Percentiles rank a stretch among this genome's conserved stretches.
Conservation (phyloP, 2,888 invertebrate species). For the Nephrocerus scutellatus region DNA sequence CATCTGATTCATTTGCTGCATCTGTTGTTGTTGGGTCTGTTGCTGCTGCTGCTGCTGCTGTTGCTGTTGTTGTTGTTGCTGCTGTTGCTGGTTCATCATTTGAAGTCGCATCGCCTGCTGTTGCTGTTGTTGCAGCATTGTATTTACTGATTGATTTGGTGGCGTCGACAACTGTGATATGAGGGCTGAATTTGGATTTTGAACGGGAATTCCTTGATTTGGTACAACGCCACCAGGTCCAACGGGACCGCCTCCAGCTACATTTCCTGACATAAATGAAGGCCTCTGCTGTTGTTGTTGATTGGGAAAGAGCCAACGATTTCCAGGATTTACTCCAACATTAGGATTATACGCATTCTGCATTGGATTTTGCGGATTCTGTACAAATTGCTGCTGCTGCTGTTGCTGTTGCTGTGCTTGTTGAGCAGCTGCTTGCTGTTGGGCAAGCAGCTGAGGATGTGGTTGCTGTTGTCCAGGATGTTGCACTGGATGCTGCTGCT, state of each 20-base stretch:
- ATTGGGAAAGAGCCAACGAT: conserved; percentile 37
- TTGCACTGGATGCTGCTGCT: conserved; percentile 16
- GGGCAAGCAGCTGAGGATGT: conserved; percentile 15
- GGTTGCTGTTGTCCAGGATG: conserved; percentile 20
- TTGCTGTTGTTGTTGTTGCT: conserved; percentile 41
- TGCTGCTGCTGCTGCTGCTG: conserved; percentile 36
- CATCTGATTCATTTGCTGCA: conserved; percentile 23
- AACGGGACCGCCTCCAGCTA: conserved; percentile 12
- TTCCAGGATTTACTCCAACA: conserved; percentile 32
- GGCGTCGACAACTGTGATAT: conserved; percentile 60
- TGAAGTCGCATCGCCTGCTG: conserved; percentile 39
- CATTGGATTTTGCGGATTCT: conserved; percentile 32
- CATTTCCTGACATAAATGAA: conserved; percentile 16
- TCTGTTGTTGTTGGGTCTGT: conserved; percentile 40
- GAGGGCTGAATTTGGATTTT: conserved; percentile 51
- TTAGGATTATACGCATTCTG: conserved; percentile 39
- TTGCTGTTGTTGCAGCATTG: conserved; percentile 35
- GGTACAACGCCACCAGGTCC: conserved; percentile 20
- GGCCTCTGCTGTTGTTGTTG: conserved; percentile 31
- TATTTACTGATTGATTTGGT: conserved; percentile 40
- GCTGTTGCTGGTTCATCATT: conserved; percentile 46
- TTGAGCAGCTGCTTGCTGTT: conserved; percentile 12
- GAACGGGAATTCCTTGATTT: conserved; percentile 38
- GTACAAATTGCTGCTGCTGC: conserved; percentile 30
- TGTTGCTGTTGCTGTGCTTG: conserved; percentile 33